These are phyloP conservation scores for Ellobium chinense DNA, from an alignment of 2,888 invertebrate species.

Conservation along the genomic window DNA sequence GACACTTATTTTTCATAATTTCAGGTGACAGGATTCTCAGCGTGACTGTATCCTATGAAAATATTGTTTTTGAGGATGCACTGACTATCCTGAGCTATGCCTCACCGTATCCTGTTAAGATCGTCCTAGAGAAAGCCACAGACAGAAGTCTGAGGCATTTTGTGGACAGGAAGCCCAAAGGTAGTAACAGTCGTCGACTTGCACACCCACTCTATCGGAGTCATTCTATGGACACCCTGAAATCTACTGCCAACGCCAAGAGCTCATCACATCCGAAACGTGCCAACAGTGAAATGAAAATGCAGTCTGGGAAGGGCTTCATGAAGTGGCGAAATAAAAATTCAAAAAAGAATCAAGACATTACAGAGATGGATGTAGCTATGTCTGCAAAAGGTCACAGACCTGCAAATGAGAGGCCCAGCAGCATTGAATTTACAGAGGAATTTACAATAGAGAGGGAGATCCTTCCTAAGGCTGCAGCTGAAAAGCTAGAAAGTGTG, in stretches of 20 bases:
- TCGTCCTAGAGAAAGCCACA: slow-evolving; percentile 85
- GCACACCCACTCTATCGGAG: slow-evolving; percentile 88
- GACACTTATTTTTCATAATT: neutral
- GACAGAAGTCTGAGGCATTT: neutral
- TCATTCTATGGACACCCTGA: slow-evolving; percentile 89
- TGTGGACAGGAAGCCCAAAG: neutral
- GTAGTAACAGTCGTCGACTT: slow-evolving; percentile 69
- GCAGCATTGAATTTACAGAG: neutral
- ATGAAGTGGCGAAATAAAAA: slow-evolving; percentile 7
- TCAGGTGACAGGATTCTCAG: slow-evolving; percentile 92
- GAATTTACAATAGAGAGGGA: neutral
- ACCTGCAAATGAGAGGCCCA: neutral
- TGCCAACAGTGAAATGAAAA: slow-evolving; percentile 65
- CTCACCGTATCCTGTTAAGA: slow-evolving; percentile 87
- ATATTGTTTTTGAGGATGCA: slow-evolving; percentile 94
- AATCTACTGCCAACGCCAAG: slow-evolving; percentile 54
- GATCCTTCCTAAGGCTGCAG: neutral
- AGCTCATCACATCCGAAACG: slow-evolving; percentile 58
- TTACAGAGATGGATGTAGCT: slow-evolving; percentile 1
- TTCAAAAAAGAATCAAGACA: neutral
- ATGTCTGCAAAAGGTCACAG: neutral
- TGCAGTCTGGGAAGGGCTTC: slow-evolving; percentile 52
- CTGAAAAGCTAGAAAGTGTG: neutral
- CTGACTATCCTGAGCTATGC: slow-evolving; percentile 93
- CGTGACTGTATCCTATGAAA: slow-evolving; percentile 91